Evolutionary conservation across 2,113 vertebrate genomes (phyloP), one percentile per base, ranked within the genome.

Genomic region (Anseranas semipalmata): DNA sequence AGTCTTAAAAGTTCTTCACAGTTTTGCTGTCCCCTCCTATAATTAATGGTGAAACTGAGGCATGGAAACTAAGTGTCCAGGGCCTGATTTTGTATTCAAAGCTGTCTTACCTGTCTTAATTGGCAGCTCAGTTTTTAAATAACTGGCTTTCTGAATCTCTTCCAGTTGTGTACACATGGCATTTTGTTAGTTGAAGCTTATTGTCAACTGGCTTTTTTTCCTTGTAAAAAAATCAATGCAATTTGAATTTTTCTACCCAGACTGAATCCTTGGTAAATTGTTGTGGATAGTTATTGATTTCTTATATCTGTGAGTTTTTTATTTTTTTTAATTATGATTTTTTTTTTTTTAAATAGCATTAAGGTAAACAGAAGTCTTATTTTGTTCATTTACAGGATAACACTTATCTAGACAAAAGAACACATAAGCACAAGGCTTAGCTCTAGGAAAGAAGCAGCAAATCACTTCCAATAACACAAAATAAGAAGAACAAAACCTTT

Each of bases 251-350:
- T 94, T 96, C 94, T 95, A 87, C 53, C 73, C 92, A 79, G 89
- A 92, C 94, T 72, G 62, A 96, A 97, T 96, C 97, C 89, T 95
- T 65, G 87, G 97, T 97, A 97, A 98, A 98, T 97, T 97, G 96
- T 96, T 97, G 96, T 97, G 90, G 96, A 93, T 95, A 68, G 95
- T 90, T 98, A 98, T 98, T 97, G 98, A 98, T 98, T 97, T 97
- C 96, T 97, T 94, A 96, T 97, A 97, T 96, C 85, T 89, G 75
- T 85, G 94, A 96, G 95, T 27, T 76, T 89, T 96, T 96, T 63
- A 22, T 50, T 50, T 50, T 50, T 50, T 50, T 50, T 50, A 24
- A 48, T 50, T 50, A n/a, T n/a, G n/a, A n/a, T 84, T 62, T 73
- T 77, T 85, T 85, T 63, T 70, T 97, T 96, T 97, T 93, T 62